Percentiles rank a stretch among this genome's conserved stretches.
Evolutionary conservation across 1,140 invertebrate species (phyloP).

Genomic region (Thaumetopoea pityocampa): DNA sequence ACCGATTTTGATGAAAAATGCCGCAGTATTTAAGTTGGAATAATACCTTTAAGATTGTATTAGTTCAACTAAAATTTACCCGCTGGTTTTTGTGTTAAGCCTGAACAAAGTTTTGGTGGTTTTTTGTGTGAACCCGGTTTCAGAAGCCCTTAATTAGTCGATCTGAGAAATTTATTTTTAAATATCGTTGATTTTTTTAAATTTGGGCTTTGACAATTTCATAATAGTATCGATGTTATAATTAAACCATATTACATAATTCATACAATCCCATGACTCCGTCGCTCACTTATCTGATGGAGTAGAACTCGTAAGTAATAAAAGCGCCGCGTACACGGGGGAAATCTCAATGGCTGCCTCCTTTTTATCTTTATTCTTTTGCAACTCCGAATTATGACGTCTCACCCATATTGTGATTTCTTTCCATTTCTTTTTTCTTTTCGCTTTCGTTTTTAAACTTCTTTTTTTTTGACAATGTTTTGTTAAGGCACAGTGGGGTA

Average conservation of each 20-base stretch:
- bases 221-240: constrained; percentile 12
- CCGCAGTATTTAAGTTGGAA: no score
- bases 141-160: no score
- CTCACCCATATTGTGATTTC: constrained; percentile 27
- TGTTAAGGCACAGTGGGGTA: constrained; percentile 18
- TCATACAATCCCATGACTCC: constrained; percentile 19
- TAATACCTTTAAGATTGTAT: no score
- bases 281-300: constrained; percentile 34
- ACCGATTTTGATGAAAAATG: no score
- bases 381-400: constrained; percentile 28
- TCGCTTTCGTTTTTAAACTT: constrained; percentile 9
- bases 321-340: constrained; percentile 34
- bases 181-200: no score
- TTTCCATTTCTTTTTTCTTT: constrained; percentile 10
- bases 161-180: no score
- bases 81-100: no score
- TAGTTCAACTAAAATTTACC: no score
- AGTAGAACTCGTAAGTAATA: constrained; percentile 33
- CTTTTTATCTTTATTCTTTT: constrained; percentile 40
- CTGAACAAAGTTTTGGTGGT: no score
- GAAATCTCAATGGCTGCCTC: constrained; percentile 35
- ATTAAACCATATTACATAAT: constrained; percentile 22
- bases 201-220: no score
- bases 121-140: no score
- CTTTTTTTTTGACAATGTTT: constrained; percentile 14